A percentile compares a stretch with the other conserved stretches of the same genome.
Conservation (phyloP, 2,797 vertebrate species). For the Coluber constrictor region DNA sequence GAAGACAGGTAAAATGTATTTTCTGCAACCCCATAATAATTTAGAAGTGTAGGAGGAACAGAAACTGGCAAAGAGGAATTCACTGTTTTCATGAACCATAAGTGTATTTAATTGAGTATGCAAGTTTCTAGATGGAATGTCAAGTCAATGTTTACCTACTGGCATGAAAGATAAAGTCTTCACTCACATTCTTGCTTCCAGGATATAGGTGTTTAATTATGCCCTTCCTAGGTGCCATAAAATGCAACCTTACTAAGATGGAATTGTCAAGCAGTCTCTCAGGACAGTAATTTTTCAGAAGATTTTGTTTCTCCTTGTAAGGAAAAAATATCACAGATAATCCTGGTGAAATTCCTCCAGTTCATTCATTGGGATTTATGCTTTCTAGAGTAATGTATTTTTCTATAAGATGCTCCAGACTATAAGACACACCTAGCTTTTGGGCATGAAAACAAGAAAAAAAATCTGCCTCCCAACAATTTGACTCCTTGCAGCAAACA, state of each 20-base stretch:
- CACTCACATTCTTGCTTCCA: constrained; percentile 43
- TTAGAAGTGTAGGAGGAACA: constrained; percentile 50
- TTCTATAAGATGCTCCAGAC: too few species aligned
- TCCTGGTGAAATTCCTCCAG: too few species aligned
- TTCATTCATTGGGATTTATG: too few species aligned
- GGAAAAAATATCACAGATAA: too few species aligned
- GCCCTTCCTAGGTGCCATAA: too few species aligned
- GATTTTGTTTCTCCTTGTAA: too few species aligned
- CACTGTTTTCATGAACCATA: constrained; percentile 59
- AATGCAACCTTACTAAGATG: not conserved
- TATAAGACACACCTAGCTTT: too few species aligned
- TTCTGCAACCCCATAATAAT: constrained; percentile 13
- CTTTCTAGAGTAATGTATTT: too few species aligned
- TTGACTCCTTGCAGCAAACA: too few species aligned
- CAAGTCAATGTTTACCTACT: constrained; percentile 62
- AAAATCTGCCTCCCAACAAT: too few species aligned
- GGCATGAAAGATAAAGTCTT: constrained; percentile 48
- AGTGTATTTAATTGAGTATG: constrained; percentile 71
- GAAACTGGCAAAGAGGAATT: constrained; percentile 62
- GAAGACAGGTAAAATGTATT: constrained; percentile 40
- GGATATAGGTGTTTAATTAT: constrained; percentile 18
- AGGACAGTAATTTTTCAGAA: too few species aligned
- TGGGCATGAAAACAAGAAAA: too few species aligned
- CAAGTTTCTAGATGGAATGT: constrained; percentile 67
- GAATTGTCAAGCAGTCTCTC: not conserved